Evolutionary conservation across 2,113 vertebrate genomes (phyloP).

Genomic region (Salvelinus alpinus): DNA sequence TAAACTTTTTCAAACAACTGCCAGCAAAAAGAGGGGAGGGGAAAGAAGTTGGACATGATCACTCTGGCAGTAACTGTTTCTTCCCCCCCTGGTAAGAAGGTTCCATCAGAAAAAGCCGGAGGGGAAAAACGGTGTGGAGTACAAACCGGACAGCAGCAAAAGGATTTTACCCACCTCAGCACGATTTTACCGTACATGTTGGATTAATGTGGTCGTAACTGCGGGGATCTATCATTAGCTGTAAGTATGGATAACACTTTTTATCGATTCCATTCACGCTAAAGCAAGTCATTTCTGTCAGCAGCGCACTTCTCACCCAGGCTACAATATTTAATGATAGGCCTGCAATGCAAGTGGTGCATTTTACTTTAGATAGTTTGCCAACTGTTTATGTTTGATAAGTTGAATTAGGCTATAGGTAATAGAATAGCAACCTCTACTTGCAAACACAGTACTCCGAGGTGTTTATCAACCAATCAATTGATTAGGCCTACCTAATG

Average conservation of each 20-base stretch:
- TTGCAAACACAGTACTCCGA: no score
- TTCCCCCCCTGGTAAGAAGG: conserved; percentile 51
- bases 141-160: conserved; percentile 18
- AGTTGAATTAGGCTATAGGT: no score
- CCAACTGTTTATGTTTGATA: no score
- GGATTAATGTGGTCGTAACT: conserved; percentile 68
- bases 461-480: no score
- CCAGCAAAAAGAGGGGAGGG: conserved; percentile 46
- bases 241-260: conserved; percentile 66
- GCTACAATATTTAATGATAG: no score
- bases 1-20: conserved; percentile 37
- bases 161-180: conserved; percentile 7
- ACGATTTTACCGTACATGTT: conserved; percentile 20
- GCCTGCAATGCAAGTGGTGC: no score
- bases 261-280: not conserved
- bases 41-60: conserved; percentile 66
- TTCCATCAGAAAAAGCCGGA: conserved; percentile 33
- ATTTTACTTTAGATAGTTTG: no score
- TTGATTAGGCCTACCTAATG: no score
- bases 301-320: not conserved
- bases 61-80: conserved; percentile 60
- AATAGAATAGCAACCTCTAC: no score
- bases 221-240: conserved; percentile 60
- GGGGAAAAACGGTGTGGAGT: conserved; percentile 59
- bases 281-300: not conserved